Percentiles rank a stretch among this genome's conserved stretches.
Evolutionary conservation across 1,140 invertebrate genomes (phyloP).

Genomic region (Anastrepha obliqua): DNA sequence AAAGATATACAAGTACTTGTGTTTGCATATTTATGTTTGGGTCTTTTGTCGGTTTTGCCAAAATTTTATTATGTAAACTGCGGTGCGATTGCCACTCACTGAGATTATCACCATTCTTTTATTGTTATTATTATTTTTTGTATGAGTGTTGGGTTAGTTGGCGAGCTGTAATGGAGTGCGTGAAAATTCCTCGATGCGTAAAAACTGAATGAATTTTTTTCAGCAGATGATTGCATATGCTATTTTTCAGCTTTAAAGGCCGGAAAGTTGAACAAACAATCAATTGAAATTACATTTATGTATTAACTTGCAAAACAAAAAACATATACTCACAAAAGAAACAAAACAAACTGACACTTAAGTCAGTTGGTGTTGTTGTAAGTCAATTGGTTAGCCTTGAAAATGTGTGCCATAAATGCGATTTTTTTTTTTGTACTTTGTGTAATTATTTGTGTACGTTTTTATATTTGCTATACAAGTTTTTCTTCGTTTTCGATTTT

Average conservation of each 20-base stretch:
- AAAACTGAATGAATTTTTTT: background rate
- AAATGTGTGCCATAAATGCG: background rate
- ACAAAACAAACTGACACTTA: background rate
- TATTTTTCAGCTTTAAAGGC: no score
- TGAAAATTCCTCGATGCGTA: background rate
- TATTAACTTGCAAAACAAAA: no score
- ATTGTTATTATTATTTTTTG: background rate
- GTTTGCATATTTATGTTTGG: background rate
- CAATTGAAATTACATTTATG: no score
- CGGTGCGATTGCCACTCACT: background rate
- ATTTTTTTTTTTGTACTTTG: background rate
- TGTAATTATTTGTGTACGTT: background rate
- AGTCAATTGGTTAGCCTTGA: background rate
- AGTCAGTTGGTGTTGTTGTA: background rate
- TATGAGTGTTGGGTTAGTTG: background rate
- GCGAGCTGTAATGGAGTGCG: background rate
- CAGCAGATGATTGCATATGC: background rate
- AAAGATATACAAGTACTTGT: background rate
- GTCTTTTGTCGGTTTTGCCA: background rate
- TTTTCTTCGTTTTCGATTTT: no score
- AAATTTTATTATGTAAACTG: conserved; percentile 9
- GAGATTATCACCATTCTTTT: conserved; percentile 14
- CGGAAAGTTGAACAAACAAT: no score
- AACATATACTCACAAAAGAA: no score
- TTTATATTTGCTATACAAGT: background rate